Evolutionary conservation across 2,888 invertebrate genomes (phyloP).

Genomic region (Parochlus steinenii): DNA sequence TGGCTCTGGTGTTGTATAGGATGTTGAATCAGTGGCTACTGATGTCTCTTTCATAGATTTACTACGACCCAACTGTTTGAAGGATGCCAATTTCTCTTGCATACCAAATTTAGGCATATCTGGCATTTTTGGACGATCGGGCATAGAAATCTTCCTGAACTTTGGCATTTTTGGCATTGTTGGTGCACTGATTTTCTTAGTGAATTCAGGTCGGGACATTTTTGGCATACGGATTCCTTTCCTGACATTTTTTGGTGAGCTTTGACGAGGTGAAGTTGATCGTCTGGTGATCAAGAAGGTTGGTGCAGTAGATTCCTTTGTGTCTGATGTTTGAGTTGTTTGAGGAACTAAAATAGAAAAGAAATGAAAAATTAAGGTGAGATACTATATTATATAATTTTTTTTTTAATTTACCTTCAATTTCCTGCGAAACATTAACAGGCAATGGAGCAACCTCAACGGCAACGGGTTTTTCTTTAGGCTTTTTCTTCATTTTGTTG

Average conservation of each 20-base stretch:
- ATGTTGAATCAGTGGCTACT: constrained; percentile 15
- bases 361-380: too few species aligned
- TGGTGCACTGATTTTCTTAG: constrained; percentile 24
- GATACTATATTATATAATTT: too few species aligned
- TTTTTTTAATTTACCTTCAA: too few species aligned
- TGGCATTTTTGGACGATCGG: constrained; percentile 41
- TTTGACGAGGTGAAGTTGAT: too few species aligned
- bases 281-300: too few species aligned
- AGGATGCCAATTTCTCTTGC: constrained; percentile 44
- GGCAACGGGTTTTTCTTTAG: constrained; percentile 14
- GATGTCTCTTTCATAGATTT: constrained; percentile 27
- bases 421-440: neutral
- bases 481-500: constrained; percentile 14
- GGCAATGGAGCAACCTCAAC: constrained; percentile 8
- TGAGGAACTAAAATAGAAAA: too few species aligned
- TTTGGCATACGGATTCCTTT: too few species aligned
- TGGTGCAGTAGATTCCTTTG: too few species aligned
- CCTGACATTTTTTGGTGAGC: too few species aligned
- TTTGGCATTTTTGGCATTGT: constrained; percentile 24
- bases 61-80: constrained; percentile 32
- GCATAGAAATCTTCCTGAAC: constrained; percentile 33
- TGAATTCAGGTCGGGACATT: constrained; percentile 30
- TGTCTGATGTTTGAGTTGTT: too few species aligned
- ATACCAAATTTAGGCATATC: constrained; percentile 46
- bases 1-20: constrained; percentile 36